Conservation (phyloP, 2,888 invertebrate genomes). For the Mimumesa dahlbomi region DNA sequence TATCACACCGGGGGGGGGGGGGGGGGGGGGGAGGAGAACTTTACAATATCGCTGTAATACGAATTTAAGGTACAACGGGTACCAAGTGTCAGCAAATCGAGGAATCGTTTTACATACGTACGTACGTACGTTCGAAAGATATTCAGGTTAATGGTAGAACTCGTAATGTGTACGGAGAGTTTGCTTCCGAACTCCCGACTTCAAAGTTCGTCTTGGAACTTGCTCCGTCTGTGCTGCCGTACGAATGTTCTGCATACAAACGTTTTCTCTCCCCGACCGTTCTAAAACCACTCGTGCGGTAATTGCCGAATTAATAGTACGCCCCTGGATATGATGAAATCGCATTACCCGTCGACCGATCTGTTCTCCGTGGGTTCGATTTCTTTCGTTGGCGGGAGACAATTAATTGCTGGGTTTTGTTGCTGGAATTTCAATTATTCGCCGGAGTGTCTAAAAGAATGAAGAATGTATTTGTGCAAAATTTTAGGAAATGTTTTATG, state of each 20-base stretch:
- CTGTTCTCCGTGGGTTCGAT: constrained; percentile 14
- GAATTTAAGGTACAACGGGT: background rate
- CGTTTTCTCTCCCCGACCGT: constrained; percentile 14
- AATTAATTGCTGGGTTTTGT: constrained; percentile 4
- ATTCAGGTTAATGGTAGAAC: constrained; percentile 53
- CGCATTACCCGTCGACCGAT: constrained; percentile 24
- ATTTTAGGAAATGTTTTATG: too few relatives aligned
- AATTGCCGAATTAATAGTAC: constrained; percentile 61
- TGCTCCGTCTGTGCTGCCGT: constrained; percentile 10
- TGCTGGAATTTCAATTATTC: too few relatives aligned
- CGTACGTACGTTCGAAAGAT: constrained; percentile 31
- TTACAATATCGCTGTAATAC: too few relatives aligned
- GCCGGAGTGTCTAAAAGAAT: too few relatives aligned
- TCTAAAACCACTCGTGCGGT: constrained; percentile 42
- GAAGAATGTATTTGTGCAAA: too few relatives aligned
- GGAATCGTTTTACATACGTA: constrained; percentile 27
- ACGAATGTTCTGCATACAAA: constrained; percentile 39
- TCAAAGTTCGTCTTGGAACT: constrained; percentile 32
- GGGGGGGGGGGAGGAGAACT: too few relatives aligned
- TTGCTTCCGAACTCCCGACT: constrained; percentile 35
- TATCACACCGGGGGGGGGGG: too few relatives aligned
- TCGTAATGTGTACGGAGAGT: constrained; percentile 28
- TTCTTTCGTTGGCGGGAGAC: background rate
- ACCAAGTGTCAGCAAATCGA: constrained; percentile 2
- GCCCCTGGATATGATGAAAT: constrained; percentile 43